Base-by-base conservation (phyloP, 2,797 vertebrate genomes). In the Chaenodraco wilsoni region DNA sequence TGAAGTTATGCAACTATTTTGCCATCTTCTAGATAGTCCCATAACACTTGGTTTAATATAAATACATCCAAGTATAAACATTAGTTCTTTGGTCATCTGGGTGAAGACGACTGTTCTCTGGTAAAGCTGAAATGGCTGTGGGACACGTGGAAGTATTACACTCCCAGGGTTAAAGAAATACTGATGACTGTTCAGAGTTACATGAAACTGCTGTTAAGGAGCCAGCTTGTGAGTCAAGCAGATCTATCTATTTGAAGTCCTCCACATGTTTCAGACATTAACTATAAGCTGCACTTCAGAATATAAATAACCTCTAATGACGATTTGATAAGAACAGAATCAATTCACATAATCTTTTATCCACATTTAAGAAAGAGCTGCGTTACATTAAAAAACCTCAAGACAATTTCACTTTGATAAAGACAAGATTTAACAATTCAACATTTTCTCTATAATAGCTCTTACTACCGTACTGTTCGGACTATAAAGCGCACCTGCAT, bases 141-240 rank as follows among this genome's bases (percentile, higher is more conserved):
- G 37, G 37, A 55, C 48, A 2, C 40, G 37, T 56, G 67, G 37
- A 16, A 37, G 10, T 56, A 57, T 71, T 57, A 65, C 45, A 10
- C 56, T 58, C 65, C n/a, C 59, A 13, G 21, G 37, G 65, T 59
- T 43, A 66, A 52, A 57, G 54, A 60, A 61, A 71, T 14, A 76
- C n/a, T 57, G 54, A 61, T 17, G 65, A 65, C 57, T 75, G 55
- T 31, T 46, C 55, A 40, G 58, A 67, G 65, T 62, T 21, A 27
- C 4, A 27, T 27, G 3, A 27, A 27, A 27, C 27, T 4, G 27
- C 44, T 6, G 59, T 15, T 9, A 66, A 63, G 33, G 37, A 10
- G 49, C 16, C 0, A 16, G 46, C 5, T 46, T 9, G 3, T 19
- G 12, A 52, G 56, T 57, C 12, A 17, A 37, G 12, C 14, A 33